Conservation (phyloP, 2,888 invertebrate genomes). For the Coelopa pilipes region DNA sequence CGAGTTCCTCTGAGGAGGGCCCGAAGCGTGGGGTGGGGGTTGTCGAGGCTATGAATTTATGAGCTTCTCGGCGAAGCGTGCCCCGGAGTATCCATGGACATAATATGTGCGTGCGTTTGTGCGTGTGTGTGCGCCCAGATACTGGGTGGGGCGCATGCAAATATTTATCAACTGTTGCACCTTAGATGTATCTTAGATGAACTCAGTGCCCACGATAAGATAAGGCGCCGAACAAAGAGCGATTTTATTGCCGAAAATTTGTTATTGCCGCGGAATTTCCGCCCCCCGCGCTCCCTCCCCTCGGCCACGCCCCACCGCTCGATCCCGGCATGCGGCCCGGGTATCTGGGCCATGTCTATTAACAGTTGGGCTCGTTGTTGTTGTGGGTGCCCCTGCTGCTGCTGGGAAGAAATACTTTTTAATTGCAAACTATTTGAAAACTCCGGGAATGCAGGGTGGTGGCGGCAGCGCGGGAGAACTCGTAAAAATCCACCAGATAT, state of each 20-base stretch:
- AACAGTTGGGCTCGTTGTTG: too few relatives aligned
- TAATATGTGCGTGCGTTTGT: background rate
- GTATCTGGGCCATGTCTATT: too few relatives aligned
- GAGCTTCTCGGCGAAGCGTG: background rate
- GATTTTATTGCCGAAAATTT: conserved; percentile 2
- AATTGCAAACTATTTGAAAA: too few relatives aligned
- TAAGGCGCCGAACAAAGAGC: background rate
- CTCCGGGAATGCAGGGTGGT: too few relatives aligned
- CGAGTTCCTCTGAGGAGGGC: background rate
- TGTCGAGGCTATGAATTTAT: background rate
- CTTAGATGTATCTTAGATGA: background rate
- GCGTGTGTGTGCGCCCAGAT: background rate
- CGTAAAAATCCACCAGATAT: too few relatives aligned
- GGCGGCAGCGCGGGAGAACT: too few relatives aligned
- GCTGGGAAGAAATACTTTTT: too few relatives aligned
- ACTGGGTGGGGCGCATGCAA: conserved; percentile 4
- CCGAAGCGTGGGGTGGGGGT: too few relatives aligned
- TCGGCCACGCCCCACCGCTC: too few relatives aligned
- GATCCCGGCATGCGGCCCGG: too few relatives aligned
- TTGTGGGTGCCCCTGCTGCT: too few relatives aligned
- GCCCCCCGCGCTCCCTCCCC: too few relatives aligned
- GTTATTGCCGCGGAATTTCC: background rate
- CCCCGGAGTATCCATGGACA: background rate
- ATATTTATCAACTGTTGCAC: conserved; percentile 5
- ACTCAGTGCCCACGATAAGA: background rate